A percentile compares a stretch with the other conserved stretches of the same genome.
Evolutionary conservation across 2,797 vertebrate genomes (phyloP).

Genomic region (Melanotaenia nigrans): DNA sequence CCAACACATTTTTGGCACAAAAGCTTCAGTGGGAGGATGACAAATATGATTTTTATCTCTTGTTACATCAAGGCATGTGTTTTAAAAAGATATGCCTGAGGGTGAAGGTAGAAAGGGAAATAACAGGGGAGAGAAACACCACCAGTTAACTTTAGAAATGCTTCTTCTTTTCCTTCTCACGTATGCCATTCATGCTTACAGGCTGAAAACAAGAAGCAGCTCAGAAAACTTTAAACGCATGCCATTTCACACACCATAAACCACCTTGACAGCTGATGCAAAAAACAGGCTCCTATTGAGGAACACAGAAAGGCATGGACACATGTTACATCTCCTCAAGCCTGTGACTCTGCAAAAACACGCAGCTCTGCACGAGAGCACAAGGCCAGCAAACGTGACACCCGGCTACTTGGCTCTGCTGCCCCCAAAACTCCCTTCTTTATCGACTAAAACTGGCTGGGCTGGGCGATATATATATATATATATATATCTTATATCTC

Average conservation of each 20-base stretch:
- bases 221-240: background rate
- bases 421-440: background rate
- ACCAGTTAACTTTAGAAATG: conserved; percentile 34
- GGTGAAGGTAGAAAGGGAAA: background rate
- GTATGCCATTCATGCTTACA: background rate
- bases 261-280: background rate
- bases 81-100: background rate
- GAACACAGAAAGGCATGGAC: conserved; percentile 7
- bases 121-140: background rate
- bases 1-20: too few relatives aligned
- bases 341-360: conserved; percentile 17
- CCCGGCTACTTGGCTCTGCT: background rate
- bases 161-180: background rate
- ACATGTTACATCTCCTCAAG: conserved; percentile 24
- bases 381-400: conserved; percentile 58
- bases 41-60: background rate
- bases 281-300: conserved; percentile 8
- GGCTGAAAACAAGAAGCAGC: conserved; percentile 5
- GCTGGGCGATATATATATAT: too few relatives aligned
- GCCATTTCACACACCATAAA: conserved; percentile 4
- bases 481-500: too few relatives aligned
- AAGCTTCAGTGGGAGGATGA: background rate
- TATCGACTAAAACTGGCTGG: conserved; percentile 2
- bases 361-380: conserved; percentile 30
- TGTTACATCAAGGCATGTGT: background rate